Base-by-base conservation (phyloP, 2,797 vertebrate genomes). In the Decapterus maruadsi region DNA sequence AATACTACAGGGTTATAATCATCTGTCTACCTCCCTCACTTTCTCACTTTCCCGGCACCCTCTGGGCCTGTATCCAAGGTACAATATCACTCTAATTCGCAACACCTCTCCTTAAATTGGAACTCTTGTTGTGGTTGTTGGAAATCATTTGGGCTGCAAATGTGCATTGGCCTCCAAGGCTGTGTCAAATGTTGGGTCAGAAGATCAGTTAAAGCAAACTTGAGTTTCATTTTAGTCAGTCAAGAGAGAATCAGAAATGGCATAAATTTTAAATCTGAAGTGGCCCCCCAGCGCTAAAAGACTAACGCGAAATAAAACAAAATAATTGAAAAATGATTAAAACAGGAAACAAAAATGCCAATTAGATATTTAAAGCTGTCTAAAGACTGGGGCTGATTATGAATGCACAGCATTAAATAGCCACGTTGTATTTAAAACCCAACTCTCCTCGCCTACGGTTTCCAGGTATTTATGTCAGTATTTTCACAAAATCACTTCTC, bases 41-140 rank as follows among this genome's bases (percentile, higher is more conserved):
- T 58, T 57, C 68, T 72, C 58, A 72, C 58, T 80, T 64, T 36
- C 72, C 22, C 34, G 60, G 66, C 68, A 72, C 50, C 46, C 59
- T 29, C 26, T 63, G 85, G 78, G 70, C 70, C 48, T 19, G 17
- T 31, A 54, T 87, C 74, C 87, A 82, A 59, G 29, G 22, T 80
- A 62, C 75, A 70, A 26, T 67, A 46, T 78, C 75, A 36, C 62
- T 84, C 46, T 73, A 68, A 89, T 81, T 82, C 72, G 78, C 55
- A 69, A 64, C 63, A 64, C 50, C 68, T 87, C 51, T 67, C 36
- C 68, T 72, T 9, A 58, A 70, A 81, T 82, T 80, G 57, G 40
- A 77, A 48, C 19, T 60, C 60, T 75, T 86, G 61, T 71, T 72
- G 75, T 66, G 12, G 60, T 63, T 29, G 56, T 40, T 74, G 38